Conservation (phyloP, 2,888 invertebrate genomes). For the Odontomyia ornata region DNA sequence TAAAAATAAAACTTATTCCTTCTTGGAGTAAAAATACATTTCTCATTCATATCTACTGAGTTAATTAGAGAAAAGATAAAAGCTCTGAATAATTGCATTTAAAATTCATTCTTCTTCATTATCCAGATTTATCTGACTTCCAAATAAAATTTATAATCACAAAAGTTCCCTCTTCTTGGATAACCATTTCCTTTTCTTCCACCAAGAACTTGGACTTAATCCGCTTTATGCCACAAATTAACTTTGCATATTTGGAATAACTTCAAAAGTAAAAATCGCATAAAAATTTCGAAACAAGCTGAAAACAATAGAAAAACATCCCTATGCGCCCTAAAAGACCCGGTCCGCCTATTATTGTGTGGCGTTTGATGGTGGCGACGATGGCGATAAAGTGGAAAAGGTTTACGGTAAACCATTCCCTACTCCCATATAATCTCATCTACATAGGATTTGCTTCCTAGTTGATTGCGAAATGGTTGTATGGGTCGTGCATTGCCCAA, state of each 20-base stretch:
- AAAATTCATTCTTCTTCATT: no score
- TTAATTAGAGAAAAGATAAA: no score
- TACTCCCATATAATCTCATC: constrained; percentile 12
- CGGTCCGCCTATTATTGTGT: not conserved
- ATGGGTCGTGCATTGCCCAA: no score
- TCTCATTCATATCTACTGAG: no score
- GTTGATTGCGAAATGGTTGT: no score
- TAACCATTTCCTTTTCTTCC: not conserved
- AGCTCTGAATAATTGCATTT: no score
- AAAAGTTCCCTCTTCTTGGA: no score
- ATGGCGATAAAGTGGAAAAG: constrained; percentile 34
- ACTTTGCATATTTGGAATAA: not conserved
- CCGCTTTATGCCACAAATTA: not conserved
- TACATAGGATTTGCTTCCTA: not conserved
- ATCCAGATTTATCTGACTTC: no score
- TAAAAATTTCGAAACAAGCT: not conserved
- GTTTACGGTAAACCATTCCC: constrained; percentile 7
- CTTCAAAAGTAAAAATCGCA: constrained; percentile 13
- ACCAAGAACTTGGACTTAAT: constrained; percentile 14
- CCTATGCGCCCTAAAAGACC: not conserved
- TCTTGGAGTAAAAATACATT: no score
- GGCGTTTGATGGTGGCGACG: constrained; percentile 8
- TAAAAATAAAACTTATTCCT: no score
- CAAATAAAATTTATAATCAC: no score
- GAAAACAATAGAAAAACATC: constrained; percentile 9